Base-by-base conservation (phyloP, 1,140 invertebrate genomes). In the Eueides isabella region DNA sequence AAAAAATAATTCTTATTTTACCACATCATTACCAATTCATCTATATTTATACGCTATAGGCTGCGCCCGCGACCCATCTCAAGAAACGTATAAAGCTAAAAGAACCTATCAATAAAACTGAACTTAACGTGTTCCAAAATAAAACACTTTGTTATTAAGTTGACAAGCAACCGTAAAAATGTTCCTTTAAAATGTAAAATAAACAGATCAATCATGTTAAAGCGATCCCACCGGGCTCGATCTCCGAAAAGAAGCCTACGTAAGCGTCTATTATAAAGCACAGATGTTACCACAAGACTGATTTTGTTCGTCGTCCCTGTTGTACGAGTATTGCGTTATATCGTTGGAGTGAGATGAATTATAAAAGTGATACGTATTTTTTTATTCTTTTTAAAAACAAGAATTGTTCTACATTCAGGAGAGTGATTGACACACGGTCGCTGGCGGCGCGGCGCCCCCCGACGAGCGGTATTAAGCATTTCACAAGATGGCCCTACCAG, bases 151-250 rank as follows among this genome's bases (percentile, higher is more conserved):
- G 91, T 93, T 92, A 93, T 92, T 91, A 91, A 92, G 91, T 93
- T 93, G 91, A 93, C 91, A 93, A 93, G 86, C 91, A 92, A 92
- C 91, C 91, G 91, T 93, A 93, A 93, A 93, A 93, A 93, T 93
- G 89, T 86, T 89, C 88, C 87, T 93, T 92, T 93, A 92, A 93
- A 93, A 93, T 93, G 90, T 92, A 91, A 93, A 93, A 93, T 93
- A 93, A 93, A 93, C 91, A 92, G 91, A 93, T 93, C 91, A 93
- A 93, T 93, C 91, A 93, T 93, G 86, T 92, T 92, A 90, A 91
- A 92, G 85, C 85, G 88, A 92, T 92, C 90, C 91, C 90, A 90
- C 89, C 88, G 90, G 91, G 90, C 85, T 90, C 84, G 86, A 90
- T 90, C 88, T 88, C 86, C 89, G 89, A 91, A 91, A 93, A 92